A percentile compares a stretch with the other conserved stretches of the same genome.
Conservation (phyloP, 1,140 invertebrate species). For the Rhizoglyphus robini region DNA sequence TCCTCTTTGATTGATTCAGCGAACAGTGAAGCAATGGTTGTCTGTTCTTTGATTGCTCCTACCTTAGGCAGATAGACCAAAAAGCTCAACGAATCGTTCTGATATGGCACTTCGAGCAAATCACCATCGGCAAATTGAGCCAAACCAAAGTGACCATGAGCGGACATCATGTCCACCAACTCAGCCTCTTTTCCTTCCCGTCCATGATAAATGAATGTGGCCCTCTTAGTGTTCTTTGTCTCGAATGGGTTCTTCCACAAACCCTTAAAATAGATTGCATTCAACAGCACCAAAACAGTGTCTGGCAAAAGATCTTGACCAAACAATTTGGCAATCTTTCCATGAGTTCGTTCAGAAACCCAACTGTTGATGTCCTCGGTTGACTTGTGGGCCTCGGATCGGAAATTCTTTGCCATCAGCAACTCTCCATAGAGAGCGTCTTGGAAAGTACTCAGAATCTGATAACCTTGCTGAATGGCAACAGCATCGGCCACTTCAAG, state of each 20-base stretch:
- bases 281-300: constrained; percentile 49
- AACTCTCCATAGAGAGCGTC: background rate
- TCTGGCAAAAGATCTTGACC: background rate
- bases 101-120: constrained; percentile 3
- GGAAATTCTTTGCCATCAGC: constrained; percentile 27
- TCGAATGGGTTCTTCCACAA: constrained; percentile 57
- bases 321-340: constrained; percentile 46
- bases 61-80: background rate
- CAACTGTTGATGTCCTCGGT: constrained; percentile 51
- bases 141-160: background rate
- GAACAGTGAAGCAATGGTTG: no score
- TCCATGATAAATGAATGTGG: no score
- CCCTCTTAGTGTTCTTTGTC: no score
- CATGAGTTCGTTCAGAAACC: constrained; percentile 51
- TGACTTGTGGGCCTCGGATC: no score
- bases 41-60: no score
- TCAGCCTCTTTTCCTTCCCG: background rate
- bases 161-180: background rate
- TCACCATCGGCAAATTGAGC: background rate
- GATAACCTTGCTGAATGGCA: background rate
- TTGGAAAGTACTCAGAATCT: background rate
- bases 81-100: background rate
- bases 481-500: background rate
- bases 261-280: constrained; percentile 67
- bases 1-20: no score